A percentile compares a stretch with the other conserved stretches of the same genome.
Conservation (phyloP, 2,113 vertebrate species). For the Stegastes partitus region DNA sequence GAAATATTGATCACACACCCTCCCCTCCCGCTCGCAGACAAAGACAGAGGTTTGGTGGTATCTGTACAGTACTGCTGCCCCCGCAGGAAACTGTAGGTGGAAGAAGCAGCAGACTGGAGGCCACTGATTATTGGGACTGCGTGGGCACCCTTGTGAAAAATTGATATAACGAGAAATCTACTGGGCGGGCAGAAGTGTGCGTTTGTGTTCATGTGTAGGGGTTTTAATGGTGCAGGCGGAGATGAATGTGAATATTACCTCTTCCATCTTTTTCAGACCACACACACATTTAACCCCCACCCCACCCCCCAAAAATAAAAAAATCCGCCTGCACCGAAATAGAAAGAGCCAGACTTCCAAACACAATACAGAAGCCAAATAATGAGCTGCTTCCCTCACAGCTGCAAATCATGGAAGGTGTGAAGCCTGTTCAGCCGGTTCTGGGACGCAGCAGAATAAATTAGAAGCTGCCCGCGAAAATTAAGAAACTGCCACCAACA, state of each 20-base stretch:
- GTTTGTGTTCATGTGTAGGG: slow-evolving; percentile 25
- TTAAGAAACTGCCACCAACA: background rate
- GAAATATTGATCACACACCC: slow-evolving; percentile 56
- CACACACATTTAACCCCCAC: slow-evolving; percentile 2
- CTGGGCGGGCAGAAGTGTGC: slow-evolving; percentile 50
- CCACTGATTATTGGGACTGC: slow-evolving; percentile 74
- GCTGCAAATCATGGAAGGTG: slow-evolving; percentile 32
- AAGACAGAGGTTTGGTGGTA: slow-evolving; percentile 54
- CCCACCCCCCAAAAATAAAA: background rate
- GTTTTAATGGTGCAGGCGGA: slow-evolving; percentile 41
- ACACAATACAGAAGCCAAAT: slow-evolving; percentile 1
- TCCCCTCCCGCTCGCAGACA: slow-evolving; percentile 39
- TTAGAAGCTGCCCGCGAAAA: background rate
- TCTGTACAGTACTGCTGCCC: slow-evolving; percentile 64
- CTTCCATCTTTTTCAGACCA: slow-evolving; percentile 28
- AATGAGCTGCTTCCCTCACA: slow-evolving; percentile 24
- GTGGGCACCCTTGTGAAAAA: slow-evolving; percentile 77
- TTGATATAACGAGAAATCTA: slow-evolving; percentile 65
- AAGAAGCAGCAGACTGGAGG: slow-evolving; percentile 75
- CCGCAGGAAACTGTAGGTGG: slow-evolving; percentile 78
- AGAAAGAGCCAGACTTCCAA: slow-evolving; percentile 23
- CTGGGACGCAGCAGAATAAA: slow-evolving; percentile 9
- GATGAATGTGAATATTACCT: slow-evolving; percentile 30
- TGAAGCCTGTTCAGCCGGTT: slow-evolving; percentile 10
- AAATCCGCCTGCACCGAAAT: slow-evolving; percentile 27